Evolutionary conservation across 1,140 invertebrate species (phyloP), one percentile per base, ranked within the genome.

Genomic region (Colletes latitarsis): DNA sequence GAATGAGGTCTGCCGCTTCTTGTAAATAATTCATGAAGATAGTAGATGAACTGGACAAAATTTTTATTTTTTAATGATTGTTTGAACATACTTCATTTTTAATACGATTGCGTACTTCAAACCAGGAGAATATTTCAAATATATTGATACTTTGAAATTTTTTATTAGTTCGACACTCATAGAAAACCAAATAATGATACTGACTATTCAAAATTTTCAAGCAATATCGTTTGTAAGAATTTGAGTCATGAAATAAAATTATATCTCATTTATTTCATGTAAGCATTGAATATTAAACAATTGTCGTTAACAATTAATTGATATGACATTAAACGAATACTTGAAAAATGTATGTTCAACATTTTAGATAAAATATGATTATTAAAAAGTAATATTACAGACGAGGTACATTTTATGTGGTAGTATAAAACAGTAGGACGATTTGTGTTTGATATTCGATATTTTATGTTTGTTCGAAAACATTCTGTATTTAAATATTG

Each of bases 21-120:
- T 67, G 62, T 52, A 68, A 74, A 66, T 80, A 60, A 39, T 63
- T 55, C 19, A 21, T 30, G 3, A 15, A 53, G 10, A 46, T 9
- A 10, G 5, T 0, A 8, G 58, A 12, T 41, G 53, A 52, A n/a
- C 14, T 41, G 4, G 12, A 53, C 6, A 55, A 62, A 4, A 6
- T 41, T 46, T 6, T 3, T 10, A 57, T 76, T 9, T 10, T 62
- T 9, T 30, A 17, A 49, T 17, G 6, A 6, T 49, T 39, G 10
- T 17, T n/a, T n/a, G 39, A 43, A 43, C 9, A 64, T 43, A 64
- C 17, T 53, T 30, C 21, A 30, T 30, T 30, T 57, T 43, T 15
- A 46, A 75, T 39, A 6, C 8, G 43, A 43, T 43, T 43, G 8
- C 43, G 43, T 43, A 43, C 30, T 30, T 30, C 30, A 30, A 30